These are phyloP conservation scores for Augochlorella aurata DNA, from an alignment of 2,888 invertebrate species.

Conservation along the genomic window DNA sequence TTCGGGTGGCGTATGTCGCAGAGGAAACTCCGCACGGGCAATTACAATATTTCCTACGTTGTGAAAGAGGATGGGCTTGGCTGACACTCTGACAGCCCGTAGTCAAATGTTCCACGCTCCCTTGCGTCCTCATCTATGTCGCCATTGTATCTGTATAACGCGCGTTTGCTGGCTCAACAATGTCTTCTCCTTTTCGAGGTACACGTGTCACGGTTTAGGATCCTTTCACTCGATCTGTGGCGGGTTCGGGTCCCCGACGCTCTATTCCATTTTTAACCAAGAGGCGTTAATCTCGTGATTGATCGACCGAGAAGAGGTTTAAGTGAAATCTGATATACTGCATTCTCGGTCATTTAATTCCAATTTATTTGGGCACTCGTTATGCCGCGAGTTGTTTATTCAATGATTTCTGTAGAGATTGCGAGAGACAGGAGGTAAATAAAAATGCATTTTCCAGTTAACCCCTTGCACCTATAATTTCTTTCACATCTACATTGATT, in stretches of 20 bases:
- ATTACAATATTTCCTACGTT: constrained; percentile 79
- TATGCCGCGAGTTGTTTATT: not conserved
- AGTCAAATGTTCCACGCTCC: constrained; percentile 80
- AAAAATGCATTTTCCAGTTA: too few relatives aligned
- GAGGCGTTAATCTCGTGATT: not conserved
- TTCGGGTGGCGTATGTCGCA: constrained; percentile 64
- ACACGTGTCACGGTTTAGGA: constrained; percentile 54
- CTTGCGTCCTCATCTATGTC: constrained; percentile 69
- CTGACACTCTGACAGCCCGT: constrained; percentile 78
- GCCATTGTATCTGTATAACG: constrained; percentile 55
- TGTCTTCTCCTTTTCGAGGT: constrained; percentile 50
- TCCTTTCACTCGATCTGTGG: constrained; percentile 51
- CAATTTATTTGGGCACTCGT: not conserved
- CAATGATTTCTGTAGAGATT: too few relatives aligned
- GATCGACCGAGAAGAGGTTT: not conserved
- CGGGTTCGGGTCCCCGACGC: not conserved
- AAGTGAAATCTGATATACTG: not conserved
- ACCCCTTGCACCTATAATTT: too few relatives aligned
- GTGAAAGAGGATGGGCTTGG: constrained; percentile 81
- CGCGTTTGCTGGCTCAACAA: constrained; percentile 58
- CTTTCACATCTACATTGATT: too few relatives aligned
- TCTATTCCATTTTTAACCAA: constrained; percentile 9
- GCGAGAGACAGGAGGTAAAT: too few relatives aligned
- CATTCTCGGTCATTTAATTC: not conserved
- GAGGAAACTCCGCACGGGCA: constrained; percentile 70